Base-by-base conservation (phyloP, 1,140 invertebrate genomes). In the Drosophila tani region DNA sequence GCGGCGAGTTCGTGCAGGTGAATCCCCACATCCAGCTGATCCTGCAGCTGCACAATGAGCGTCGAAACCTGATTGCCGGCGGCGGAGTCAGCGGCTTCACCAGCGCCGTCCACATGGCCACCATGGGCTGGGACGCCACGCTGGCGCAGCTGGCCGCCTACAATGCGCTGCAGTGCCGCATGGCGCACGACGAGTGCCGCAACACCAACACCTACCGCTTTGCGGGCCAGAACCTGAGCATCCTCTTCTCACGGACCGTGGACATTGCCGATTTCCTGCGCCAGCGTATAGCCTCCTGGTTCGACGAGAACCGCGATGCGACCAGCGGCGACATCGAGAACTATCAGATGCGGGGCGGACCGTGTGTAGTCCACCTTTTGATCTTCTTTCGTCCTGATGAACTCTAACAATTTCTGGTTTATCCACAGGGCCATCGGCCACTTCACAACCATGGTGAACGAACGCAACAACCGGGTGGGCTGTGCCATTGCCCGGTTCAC, bases 101-200 rank as follows among this genome's bases (percentile, higher is more conserved):
- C n/a, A 75, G 75, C 17, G 88, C 90, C 32, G 2, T 60, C 1
- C 90, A 81, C 14, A 91, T 91, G 88, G 90, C 56, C 17, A 88
- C 79, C 7, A 85, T 91, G 78, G 24, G 40, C 41, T 91, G 88
- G 88, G 88, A 91, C 29, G 0, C 67, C 0, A 64, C 55, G 0
- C 45, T 91, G 55, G 84, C 88, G 32, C 68, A 75, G 12, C 1
- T 91, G 53, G 84, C 88, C 6, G 68, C 84, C 46, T 91, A 90
- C 40, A 91, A 91, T 43, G 60, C 70, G 15, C 64, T 91, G 43
- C 84, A 85, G 24, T 91, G 88, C 47, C 78, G 75, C n/a, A 79
- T 91, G 81, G 90, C 81, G 2, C 88, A 91, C 41, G 88, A 91
- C n/a, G 59, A 90, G 57, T 91, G 88, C 46, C 84, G 88, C 27